Conservation (phyloP, 2,797 vertebrate species). For the Pseudochirops cupreus region DNA sequence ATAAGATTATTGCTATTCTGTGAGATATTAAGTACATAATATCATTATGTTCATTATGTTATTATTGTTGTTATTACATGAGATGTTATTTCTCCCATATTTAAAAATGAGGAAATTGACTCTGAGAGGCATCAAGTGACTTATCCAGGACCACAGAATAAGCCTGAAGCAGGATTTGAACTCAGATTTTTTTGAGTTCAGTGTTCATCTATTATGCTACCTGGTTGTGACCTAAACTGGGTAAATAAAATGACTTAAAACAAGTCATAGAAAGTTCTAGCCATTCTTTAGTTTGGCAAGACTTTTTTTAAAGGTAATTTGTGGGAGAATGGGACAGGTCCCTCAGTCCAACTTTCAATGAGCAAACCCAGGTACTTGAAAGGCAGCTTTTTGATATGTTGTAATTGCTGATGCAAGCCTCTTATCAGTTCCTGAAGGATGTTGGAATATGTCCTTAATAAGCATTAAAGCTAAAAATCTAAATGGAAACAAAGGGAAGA, state of each 20-base stretch:
- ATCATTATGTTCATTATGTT: neutral
- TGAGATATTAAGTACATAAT: neutral
- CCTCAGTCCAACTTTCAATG: neutral
- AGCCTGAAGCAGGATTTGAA: neutral
- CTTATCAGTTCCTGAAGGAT: constrained; percentile 46
- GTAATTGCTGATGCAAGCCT: constrained; percentile 29
- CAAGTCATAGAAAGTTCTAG: neutral
- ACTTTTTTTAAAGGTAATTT: neutral
- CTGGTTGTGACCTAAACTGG: neutral
- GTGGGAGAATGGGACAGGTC: neutral
- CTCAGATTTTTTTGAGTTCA: neutral
- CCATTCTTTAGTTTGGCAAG: neutral
- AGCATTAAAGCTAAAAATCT: constrained; percentile 31
- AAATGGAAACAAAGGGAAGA: constrained; percentile 15
- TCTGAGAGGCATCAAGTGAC: neutral
- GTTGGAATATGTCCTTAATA: constrained; percentile 42
- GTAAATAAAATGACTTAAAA: neutral
- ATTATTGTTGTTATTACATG: neutral
- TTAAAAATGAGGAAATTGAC: neutral
- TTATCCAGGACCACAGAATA: neutral
- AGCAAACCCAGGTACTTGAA: neutral
- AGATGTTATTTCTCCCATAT: neutral
- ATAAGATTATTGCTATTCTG: neutral
- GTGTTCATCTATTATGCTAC: neutral
- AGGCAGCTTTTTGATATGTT: constrained; percentile 16